Conservation (phyloP, 1,140 invertebrate genomes). For the Drosophila willistoni region DNA sequence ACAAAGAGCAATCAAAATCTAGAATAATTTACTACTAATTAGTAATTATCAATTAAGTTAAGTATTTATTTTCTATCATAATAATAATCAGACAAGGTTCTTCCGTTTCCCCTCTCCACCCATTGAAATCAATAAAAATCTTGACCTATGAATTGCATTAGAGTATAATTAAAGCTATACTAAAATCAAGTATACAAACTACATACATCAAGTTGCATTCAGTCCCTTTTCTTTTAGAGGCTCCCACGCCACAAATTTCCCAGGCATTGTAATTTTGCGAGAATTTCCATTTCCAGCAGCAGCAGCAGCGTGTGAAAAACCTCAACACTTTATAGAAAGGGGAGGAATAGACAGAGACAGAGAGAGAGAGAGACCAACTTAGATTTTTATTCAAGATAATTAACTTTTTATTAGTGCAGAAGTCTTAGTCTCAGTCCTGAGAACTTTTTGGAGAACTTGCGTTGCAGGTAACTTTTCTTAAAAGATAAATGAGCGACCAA, state of each 20-base stretch:
- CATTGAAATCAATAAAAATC: conserved; percentile 6
- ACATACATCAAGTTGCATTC: conserved; percentile 42
- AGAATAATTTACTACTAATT: background rate
- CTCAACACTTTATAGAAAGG: conserved; percentile 34
- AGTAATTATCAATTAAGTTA: background rate
- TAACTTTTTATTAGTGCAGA: conserved; percentile 60
- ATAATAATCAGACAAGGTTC: background rate
- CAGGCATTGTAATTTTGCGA: conserved; percentile 71
- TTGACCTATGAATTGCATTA: conserved; percentile 20
- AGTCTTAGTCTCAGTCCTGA: conserved; percentile 69
- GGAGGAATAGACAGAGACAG: background rate
- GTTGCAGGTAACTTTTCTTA: conserved; percentile 9
- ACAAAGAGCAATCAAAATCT: background rate
- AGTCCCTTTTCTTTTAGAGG: conserved; percentile 48
- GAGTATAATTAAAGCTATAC: conserved; percentile 19
- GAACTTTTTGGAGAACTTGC: conserved; percentile 61
- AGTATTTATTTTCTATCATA: background rate
- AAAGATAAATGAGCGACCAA: conserved; percentile 8
- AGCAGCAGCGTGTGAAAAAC: conserved; percentile 75
- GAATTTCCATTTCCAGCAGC: conserved; percentile 67
- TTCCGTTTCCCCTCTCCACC: background rate
- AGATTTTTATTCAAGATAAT: conserved; percentile 76
- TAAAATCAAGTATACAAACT: conserved; percentile 12
- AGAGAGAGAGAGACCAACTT: conserved; percentile 34
- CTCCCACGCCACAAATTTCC: conserved; percentile 74